Conservation (phyloP, 2,113 vertebrate genomes). For the human region DNA sequence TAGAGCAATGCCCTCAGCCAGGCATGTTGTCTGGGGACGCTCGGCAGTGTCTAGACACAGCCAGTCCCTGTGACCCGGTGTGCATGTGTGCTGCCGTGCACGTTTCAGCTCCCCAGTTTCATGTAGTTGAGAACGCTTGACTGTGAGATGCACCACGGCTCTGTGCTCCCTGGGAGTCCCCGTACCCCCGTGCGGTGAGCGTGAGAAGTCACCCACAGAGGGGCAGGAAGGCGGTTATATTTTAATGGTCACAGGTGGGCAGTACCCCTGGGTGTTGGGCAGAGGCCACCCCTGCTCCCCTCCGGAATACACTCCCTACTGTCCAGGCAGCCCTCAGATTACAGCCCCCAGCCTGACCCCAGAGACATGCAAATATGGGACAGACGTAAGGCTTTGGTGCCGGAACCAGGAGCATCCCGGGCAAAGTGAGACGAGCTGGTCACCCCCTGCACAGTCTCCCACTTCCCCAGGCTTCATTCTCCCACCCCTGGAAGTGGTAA, state of each 20-base stretch:
- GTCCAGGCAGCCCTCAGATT: too few relatives aligned
- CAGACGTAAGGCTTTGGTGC: not conserved
- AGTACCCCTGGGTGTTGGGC: not conserved
- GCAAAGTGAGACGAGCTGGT: not conserved
- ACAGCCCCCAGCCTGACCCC: not conserved
- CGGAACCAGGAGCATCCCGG: not conserved
- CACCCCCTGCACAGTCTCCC: not conserved
- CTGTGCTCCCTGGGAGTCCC: not conserved
- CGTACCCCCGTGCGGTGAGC: too few relatives aligned
- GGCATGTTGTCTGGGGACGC: not conserved
- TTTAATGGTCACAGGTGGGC: not conserved
- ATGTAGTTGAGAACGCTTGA: not conserved
- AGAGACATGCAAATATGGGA: not conserved
- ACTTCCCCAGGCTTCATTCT: too few relatives aligned
- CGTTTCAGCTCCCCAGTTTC: not conserved
- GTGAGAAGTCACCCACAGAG: not conserved
- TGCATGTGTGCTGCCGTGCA: not conserved
- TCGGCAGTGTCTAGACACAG: not conserved
- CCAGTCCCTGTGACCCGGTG: not conserved
- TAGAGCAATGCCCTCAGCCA: not conserved
- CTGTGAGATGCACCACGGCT: accelerated
- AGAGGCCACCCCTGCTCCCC: not conserved
- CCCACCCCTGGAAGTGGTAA: not conserved
- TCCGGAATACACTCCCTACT: not conserved
- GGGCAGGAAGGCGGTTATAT: not conserved